Conservation (phyloP, 2,888 invertebrate species). For the Drosophila quinaria region DNA sequence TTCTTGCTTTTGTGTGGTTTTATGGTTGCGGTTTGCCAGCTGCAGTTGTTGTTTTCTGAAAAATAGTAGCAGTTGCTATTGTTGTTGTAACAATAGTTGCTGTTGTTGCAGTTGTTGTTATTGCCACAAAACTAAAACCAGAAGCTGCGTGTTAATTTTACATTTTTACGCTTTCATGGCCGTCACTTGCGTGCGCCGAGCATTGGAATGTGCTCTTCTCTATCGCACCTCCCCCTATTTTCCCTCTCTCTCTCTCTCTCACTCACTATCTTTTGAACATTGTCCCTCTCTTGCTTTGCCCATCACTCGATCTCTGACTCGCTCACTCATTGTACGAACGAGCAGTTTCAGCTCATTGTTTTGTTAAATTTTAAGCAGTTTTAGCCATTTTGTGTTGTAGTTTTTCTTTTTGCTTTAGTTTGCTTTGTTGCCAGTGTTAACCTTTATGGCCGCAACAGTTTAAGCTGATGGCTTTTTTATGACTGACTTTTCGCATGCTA, state of each 20-base stretch:
- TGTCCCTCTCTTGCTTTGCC: background rate
- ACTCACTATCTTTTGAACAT: conserved; percentile 2
- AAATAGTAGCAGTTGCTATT: conserved; percentile 23
- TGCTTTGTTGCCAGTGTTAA: conserved; percentile 66
- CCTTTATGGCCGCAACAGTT: conserved; percentile 81
- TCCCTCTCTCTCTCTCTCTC: conserved; percentile 1
- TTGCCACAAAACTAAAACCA: conserved; percentile 77
- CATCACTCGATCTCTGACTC: conserved; percentile 31
- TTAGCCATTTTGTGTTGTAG: conserved; percentile 58
- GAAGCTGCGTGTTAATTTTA: conserved; percentile 81
- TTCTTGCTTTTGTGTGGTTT: conserved; percentile 82
- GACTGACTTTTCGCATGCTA: conserved; percentile 78
- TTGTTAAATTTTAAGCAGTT: conserved; percentile 77
- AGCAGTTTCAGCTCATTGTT: conserved; percentile 69
- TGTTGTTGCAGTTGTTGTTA: conserved; percentile 27
- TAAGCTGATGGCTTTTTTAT: conserved; percentile 80
- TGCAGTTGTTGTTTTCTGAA: conserved; percentile 46
- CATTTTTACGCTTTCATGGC: conserved; percentile 82
- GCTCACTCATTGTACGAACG: conserved; percentile 22
- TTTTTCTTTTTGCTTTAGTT: conserved; percentile 20
- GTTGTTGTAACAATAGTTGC: conserved; percentile 29
- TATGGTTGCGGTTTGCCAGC: conserved; percentile 76
- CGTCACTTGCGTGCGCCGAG: conserved; percentile 73
- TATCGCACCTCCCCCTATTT: background rate
- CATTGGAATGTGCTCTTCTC: conserved; percentile 59